These are phyloP conservation scores for Andrena minutula DNA, from an alignment of 2,888 invertebrate species.

Conservation along the genomic window DNA sequence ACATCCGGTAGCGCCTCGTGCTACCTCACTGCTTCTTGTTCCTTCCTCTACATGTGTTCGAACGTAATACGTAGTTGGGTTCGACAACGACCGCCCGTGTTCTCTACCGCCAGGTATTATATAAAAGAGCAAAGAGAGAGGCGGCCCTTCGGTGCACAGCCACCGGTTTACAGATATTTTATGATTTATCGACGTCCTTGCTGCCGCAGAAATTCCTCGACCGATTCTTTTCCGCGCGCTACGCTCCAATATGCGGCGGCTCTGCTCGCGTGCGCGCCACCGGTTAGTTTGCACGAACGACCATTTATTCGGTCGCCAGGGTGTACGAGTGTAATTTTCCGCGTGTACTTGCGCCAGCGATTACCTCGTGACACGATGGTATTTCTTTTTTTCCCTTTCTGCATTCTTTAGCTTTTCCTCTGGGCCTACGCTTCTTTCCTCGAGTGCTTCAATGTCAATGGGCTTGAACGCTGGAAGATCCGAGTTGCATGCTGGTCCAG, in stretches of 20 bases:
- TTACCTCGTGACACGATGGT: slow-evolving; percentile 2
- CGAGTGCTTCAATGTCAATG: not conserved
- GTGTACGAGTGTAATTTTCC: slow-evolving; percentile 28
- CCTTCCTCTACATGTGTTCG: slow-evolving; percentile 51
- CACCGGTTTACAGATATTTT: slow-evolving; percentile 67
- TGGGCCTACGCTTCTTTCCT: not conserved
- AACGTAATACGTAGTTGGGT: slow-evolving; percentile 57
- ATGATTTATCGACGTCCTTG: slow-evolving; percentile 71
- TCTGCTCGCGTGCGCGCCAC: slow-evolving; percentile 36
- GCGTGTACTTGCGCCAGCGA: not conserved
- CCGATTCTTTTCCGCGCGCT: slow-evolving; percentile 52
- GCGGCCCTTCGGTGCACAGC: slow-evolving; percentile 24
- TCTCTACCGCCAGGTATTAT: slow-evolving; percentile 47
- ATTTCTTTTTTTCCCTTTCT: slow-evolving; percentile 26
- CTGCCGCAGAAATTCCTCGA: slow-evolving; percentile 60
- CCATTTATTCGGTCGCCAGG: slow-evolving; percentile 36
- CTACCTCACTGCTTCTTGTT: slow-evolving; percentile 31
- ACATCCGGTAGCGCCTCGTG: slow-evolving; percentile 51
- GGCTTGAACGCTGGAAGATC: slow-evolving; percentile 15
- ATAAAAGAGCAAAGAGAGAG: slow-evolving; percentile 56
- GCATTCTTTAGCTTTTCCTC: not conserved
- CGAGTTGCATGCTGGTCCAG: slow-evolving; percentile 25
- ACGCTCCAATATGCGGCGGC: not conserved
- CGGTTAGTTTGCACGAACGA: slow-evolving; percentile 50
- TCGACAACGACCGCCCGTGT: slow-evolving; percentile 60